phyloP scores from a whole-genome alignment of 1,140 invertebrate genomes.

The Trichogramma pretiosum region DNA sequence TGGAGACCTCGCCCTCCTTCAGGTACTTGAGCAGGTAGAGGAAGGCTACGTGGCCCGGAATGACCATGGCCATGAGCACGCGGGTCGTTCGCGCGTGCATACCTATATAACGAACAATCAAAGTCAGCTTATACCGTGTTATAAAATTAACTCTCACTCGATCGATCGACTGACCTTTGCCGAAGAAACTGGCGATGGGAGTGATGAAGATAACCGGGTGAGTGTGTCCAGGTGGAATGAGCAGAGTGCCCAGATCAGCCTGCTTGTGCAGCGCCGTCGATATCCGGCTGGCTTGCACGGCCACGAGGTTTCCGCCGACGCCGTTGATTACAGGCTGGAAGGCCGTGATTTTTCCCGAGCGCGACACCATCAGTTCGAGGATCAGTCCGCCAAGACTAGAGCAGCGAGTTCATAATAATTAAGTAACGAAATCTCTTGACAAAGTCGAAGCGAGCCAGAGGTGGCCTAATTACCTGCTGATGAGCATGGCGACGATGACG shows the following conservation, averaged over 20 bases:
- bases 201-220: slow-evolving; percentile 56
- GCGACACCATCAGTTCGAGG: slow-evolving; percentile 59
- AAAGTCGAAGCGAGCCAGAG: too few species aligned
- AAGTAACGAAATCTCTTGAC: too few species aligned
- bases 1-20: slow-evolving; percentile 59
- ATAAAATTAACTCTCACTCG: too few species aligned
- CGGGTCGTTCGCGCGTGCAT: slow-evolving; percentile 65
- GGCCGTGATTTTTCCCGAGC: slow-evolving; percentile 62
- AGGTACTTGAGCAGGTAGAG: slow-evolving; percentile 70
- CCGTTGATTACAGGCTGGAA: slow-evolving; percentile 75
- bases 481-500: slow-evolving; percentile 65
- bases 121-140: too few species aligned
- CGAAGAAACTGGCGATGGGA: slow-evolving; percentile 52
- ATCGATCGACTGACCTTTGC: slow-evolving; percentile 39
- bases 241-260: slow-evolving; percentile 50
- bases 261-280: slow-evolving; percentile 71
- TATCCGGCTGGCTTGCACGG: slow-evolving; percentile 77
- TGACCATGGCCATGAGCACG: slow-evolving; percentile 69
- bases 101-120: slow-evolving; percentile 35
- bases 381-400: slow-evolving; percentile 60
- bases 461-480: slow-evolving; percentile 54
- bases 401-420: too few species aligned
- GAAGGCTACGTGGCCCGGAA: slow-evolving; percentile 81
- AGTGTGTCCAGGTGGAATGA: slow-evolving; percentile 45
- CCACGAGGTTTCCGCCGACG: slow-evolving; percentile 79